phyloP scores from a whole-genome alignment of 2,888 invertebrate genomes.

The Micropterix aruncella region DNA sequence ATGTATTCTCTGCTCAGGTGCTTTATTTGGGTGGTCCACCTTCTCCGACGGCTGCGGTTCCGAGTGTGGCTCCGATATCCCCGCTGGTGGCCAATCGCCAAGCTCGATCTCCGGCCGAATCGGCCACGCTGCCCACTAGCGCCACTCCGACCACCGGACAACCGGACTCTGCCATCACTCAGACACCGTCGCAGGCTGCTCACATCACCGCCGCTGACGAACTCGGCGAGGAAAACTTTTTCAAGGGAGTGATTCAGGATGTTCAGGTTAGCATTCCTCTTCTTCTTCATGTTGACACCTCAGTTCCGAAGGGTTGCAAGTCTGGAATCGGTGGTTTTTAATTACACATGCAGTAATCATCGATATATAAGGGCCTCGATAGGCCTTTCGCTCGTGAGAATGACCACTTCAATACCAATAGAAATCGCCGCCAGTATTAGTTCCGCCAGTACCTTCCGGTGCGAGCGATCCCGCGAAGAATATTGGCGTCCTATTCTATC shows the following conservation, averaged over 20 bases:
- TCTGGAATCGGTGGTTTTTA: too few species aligned
- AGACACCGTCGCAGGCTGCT: slow-evolving; percentile 18
- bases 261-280: slow-evolving; percentile 68
- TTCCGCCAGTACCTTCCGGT: too few species aligned
- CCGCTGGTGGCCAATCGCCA: slow-evolving; percentile 11
- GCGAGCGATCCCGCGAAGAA: too few species aligned
- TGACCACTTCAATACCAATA: too few species aligned
- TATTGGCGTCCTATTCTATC: too few species aligned
- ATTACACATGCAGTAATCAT: too few species aligned
- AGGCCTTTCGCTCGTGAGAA: too few species aligned
- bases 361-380: too few species aligned
- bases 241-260: slow-evolving; percentile 90
- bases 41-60: slow-evolving; percentile 19
- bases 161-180: slow-evolving; percentile 16
- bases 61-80: slow-evolving; percentile 14
- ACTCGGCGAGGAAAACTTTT: slow-evolving; percentile 38
- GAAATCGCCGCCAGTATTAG: too few species aligned
- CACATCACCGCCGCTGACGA: slow-evolving; percentile 20
- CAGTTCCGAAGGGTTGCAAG: too few species aligned
- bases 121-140: slow-evolving; percentile 7
- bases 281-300: too few species aligned
- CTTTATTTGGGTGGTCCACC: slow-evolving; percentile 72
- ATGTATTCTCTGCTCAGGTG: too few species aligned
- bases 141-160: not conserved
- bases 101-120: slow-evolving; percentile 11